A percentile compares a stretch with the other conserved stretches of the same genome.
Conservation (phyloP, 2,797 vertebrate genomes). For the Rousettus madagascariensis region DNA sequence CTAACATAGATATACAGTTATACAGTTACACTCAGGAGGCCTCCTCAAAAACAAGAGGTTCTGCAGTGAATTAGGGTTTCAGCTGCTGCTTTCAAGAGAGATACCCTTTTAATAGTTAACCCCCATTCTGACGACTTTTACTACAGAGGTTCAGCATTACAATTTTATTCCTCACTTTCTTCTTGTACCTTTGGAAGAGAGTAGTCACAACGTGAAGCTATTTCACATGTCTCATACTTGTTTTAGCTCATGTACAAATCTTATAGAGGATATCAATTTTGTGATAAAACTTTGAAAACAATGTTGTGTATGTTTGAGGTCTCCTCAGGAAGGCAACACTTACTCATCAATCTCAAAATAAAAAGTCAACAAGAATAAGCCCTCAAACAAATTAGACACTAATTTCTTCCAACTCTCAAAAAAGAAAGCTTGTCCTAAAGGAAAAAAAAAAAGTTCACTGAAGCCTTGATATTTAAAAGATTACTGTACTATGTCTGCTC, state of each 20-base stretch:
- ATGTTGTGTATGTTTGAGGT: slow-evolving; percentile 56
- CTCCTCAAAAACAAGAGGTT: not conserved
- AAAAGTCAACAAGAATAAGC: slow-evolving; percentile 61
- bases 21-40: not conserved
- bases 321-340: slow-evolving; percentile 54
- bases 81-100: not conserved
- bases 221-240: not conserved
- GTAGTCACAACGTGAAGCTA: not conserved
- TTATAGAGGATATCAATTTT: not conserved
- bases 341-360: slow-evolving; percentile 64
- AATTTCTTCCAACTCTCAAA: slow-evolving; percentile 44
- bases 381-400: slow-evolving; percentile 46
- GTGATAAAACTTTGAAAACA: slow-evolving; percentile 39
- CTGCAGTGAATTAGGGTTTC: not conserved
- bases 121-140: not conserved
- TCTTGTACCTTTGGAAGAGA: not conserved
- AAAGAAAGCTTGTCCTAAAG: not conserved
- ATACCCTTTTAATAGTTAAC: not conserved
- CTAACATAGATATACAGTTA: not conserved
- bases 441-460: not conserved
- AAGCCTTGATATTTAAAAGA: not conserved
- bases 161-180: not conserved
- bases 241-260: not conserved
- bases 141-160: not conserved
- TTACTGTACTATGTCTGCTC: not conserved